Conservation (phyloP, 2,113 vertebrate genomes). For the Neotoma lepida region DNA sequence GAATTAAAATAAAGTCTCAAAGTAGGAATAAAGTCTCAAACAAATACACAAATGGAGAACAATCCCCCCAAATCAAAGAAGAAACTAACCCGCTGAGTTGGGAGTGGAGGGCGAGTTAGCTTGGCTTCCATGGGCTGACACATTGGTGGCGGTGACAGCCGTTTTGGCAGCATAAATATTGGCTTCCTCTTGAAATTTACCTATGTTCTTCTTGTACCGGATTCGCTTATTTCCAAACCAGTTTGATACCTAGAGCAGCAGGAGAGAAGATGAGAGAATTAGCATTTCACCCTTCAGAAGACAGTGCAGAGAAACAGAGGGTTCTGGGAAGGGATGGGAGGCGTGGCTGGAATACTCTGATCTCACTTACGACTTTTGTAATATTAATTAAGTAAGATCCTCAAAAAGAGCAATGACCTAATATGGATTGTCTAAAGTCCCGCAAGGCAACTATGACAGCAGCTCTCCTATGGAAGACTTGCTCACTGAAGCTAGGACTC, state of each 20-base stretch:
- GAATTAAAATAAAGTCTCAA: constrained; percentile 17
- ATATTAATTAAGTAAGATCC: background rate
- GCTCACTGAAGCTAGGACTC: background rate
- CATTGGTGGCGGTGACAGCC: constrained; percentile 97
- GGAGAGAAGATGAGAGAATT: constrained; percentile 74
- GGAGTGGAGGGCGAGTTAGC: constrained; percentile 99
- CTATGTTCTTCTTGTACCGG: constrained; percentile 99
- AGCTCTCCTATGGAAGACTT: background rate
- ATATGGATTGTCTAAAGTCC: background rate
- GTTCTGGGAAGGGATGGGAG: background rate
- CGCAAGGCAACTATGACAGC: background rate
- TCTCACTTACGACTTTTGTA: accelerated
- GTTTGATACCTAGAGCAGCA: constrained; percentile 95
- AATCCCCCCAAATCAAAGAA: constrained; percentile 81
- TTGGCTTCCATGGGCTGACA: constrained; percentile 98
- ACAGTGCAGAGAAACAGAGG: background rate
- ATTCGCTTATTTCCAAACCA: constrained; percentile 99
- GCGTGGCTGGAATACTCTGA: accelerated
- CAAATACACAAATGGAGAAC: constrained; percentile 41
- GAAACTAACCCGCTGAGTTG: constrained; percentile 98
- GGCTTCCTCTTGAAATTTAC: constrained; percentile 99
- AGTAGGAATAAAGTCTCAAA: background rate
- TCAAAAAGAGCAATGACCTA: accelerated
- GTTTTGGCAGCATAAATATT: constrained; percentile 99
- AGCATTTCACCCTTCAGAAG: background rate